phyloP scores from a whole-genome alignment of 92 coral and sea anemone genomes.

The Epizoanthus fatuus region DNA sequence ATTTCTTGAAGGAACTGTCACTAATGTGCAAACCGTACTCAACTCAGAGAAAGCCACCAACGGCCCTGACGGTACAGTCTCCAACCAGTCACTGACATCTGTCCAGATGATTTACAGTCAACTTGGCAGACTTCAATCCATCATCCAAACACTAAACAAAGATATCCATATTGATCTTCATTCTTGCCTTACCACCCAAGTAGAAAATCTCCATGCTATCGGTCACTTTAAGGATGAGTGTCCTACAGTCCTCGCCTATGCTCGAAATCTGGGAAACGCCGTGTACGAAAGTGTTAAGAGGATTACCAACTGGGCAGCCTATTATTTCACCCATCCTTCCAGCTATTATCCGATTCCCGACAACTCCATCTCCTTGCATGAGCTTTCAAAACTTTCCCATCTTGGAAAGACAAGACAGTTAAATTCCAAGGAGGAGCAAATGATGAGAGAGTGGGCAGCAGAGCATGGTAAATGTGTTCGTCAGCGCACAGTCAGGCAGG shows the following conservation, averaged over 20 bases:
- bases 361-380: slow-evolving; percentile 38
- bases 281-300: slow-evolving; percentile 53
- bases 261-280: slow-evolving; percentile 58
- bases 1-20: slow-evolving; percentile 49
- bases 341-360: slow-evolving; percentile 34
- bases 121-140: slow-evolving; percentile 41
- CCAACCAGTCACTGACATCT: slow-evolving; percentile 44
- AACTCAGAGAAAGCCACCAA: slow-evolving; percentile 40
- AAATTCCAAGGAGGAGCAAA: slow-evolving; percentile 28
- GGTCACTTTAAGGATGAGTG: slow-evolving; percentile 59
- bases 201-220: slow-evolving; percentile 24
- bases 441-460: slow-evolving; percentile 43
- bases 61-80: slow-evolving; percentile 53
- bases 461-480: slow-evolving; percentile 14
- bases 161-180: slow-evolving; percentile 28
- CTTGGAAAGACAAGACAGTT: slow-evolving; percentile 33
- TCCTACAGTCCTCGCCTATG: slow-evolving; percentile 47
- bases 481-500: slow-evolving; percentile 42
- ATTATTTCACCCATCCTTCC: slow-evolving; percentile 30
- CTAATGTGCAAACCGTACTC: slow-evolving; percentile 1
- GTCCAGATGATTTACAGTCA: slow-evolving; percentile 44
- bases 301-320: slow-evolving; percentile 33
- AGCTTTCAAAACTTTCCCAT: slow-evolving; percentile 54
- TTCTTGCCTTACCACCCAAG: slow-evolving; percentile 36
- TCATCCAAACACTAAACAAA: slow-evolving; percentile 4